Evolutionary conservation across 2,888 invertebrate genomes (phyloP).

Genomic region (Torymus auratus): DNA sequence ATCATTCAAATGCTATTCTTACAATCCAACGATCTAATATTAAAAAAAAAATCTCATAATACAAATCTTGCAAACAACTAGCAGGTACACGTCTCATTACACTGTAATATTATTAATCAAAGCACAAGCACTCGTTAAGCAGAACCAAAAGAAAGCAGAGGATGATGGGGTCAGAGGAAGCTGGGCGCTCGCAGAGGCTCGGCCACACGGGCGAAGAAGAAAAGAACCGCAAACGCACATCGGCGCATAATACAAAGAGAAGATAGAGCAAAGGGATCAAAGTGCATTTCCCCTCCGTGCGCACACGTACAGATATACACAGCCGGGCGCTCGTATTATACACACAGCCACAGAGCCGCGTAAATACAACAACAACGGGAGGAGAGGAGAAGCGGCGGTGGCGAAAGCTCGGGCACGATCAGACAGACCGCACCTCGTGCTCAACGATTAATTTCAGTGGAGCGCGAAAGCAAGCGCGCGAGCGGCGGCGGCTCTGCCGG

Average conservation of each 20-base stretch:
- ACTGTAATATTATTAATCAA: too few relatives aligned
- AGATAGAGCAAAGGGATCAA: constrained; percentile 45
- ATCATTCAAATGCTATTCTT: too few relatives aligned
- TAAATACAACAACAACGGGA: background rate
- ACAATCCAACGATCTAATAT: too few relatives aligned
- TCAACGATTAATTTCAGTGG: constrained; percentile 66
- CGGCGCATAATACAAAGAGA: constrained; percentile 13
- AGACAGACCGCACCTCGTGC: constrained; percentile 47
- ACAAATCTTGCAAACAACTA: too few relatives aligned
- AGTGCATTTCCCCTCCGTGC: constrained; percentile 11
- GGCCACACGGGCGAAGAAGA: background rate
- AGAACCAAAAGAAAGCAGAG: background rate
- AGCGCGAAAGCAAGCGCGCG: constrained; percentile 51
- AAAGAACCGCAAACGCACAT: constrained; percentile 40
- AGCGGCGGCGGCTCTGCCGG: background rate
- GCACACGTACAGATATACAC: background rate
- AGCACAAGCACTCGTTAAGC: too few relatives aligned
- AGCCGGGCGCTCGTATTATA: background rate
- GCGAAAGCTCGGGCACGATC: constrained; percentile 23
- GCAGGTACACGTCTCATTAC: too few relatives aligned
- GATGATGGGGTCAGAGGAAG: too few relatives aligned
- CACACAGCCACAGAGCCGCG: background rate
- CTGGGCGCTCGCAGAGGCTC: too few relatives aligned
- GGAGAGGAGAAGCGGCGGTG: background rate
- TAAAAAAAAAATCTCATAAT: too few relatives aligned